Conservation (phyloP, 1,140 invertebrate species). For the Euwallacea fornicatus region DNA sequence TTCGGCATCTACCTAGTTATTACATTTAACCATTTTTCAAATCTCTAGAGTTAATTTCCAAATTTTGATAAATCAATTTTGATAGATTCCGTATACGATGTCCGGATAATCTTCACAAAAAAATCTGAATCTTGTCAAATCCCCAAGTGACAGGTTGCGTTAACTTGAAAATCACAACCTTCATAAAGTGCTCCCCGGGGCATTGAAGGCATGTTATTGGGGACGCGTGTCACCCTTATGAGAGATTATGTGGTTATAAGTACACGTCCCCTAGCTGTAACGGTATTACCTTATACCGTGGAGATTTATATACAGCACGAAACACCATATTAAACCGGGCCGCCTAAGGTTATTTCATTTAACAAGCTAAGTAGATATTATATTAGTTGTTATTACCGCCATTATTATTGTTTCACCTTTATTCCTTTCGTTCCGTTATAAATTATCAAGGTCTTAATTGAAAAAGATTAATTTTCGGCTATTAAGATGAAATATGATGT, state of each 20-base stretch:
- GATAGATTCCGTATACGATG: no score
- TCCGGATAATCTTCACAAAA: no score
- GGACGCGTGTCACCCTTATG: conserved; percentile 38
- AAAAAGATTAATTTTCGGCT: conserved; percentile 31
- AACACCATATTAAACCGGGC: conserved; percentile 36
- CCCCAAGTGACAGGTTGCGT: no score
- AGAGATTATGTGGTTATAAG: conserved; percentile 41
- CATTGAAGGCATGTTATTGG: conserved; percentile 31
- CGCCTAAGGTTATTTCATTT: conserved; percentile 37
- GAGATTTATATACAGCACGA: conserved; percentile 37
- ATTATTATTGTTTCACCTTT: conserved; percentile 36
- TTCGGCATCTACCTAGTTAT: no score
- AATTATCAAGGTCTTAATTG: conserved; percentile 33
- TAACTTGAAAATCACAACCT: conserved; percentile 29
- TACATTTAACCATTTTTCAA: no score
- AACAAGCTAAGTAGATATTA: conserved; percentile 38
- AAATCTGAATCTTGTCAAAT: no score
- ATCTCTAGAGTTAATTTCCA: no score
- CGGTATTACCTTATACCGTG: conserved; percentile 17
- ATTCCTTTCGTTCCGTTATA: conserved; percentile 25
- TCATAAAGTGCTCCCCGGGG: conserved; percentile 37
- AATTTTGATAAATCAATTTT: no score
- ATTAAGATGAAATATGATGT: conserved; percentile 20
- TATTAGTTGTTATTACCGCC: conserved; percentile 35
- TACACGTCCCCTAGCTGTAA: conserved; percentile 32